These are phyloP conservation scores for Marasmarcha lunaedactyla DNA, from an alignment of 2,888 invertebrate genomes.

Conservation along the genomic window DNA sequence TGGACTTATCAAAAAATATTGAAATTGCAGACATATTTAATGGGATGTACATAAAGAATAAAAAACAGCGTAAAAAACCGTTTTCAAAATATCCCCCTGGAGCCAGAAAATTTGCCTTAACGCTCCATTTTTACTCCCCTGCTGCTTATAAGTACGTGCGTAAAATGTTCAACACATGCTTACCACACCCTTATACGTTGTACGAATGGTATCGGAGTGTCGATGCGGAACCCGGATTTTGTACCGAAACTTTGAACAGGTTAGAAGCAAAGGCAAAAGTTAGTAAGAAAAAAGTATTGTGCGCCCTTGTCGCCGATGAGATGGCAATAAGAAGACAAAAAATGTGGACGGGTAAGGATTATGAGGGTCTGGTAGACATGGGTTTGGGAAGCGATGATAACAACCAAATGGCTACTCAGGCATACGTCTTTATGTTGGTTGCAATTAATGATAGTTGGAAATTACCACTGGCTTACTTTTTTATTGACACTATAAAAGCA, in stretches of 20 bases:
- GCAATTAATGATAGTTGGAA: constrained; percentile 13
- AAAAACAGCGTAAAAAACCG: too few species aligned
- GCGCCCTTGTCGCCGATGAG: too few species aligned
- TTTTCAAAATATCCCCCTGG: too few species aligned
- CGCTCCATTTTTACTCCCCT: constrained; percentile 7
- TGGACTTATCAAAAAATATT: too few species aligned
- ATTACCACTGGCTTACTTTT: constrained; percentile 16
- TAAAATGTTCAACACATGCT: constrained; percentile 5
- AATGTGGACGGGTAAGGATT: too few species aligned
- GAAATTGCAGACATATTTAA: too few species aligned
- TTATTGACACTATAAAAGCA: constrained; percentile 10
- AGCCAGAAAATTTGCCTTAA: too few species aligned
- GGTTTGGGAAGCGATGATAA: constrained; percentile 11
- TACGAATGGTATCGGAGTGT: constrained; percentile 6
- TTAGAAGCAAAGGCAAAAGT: neutral
- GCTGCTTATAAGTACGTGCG: constrained; percentile 6
- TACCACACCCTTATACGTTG: constrained; percentile 7
- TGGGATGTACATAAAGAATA: too few species aligned
- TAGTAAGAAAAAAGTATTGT: too few species aligned
- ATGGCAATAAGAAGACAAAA: too few species aligned
- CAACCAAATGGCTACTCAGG: constrained; percentile 13
- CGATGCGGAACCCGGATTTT: constrained; percentile 6
- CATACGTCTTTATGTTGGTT: constrained; percentile 14
- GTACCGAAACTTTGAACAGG: constrained; percentile 3
- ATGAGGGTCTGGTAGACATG: constrained; percentile 1